Base-by-base conservation (phyloP, 35 echinoderm and acorn worm species). In the Anneissia japonica region DNA sequence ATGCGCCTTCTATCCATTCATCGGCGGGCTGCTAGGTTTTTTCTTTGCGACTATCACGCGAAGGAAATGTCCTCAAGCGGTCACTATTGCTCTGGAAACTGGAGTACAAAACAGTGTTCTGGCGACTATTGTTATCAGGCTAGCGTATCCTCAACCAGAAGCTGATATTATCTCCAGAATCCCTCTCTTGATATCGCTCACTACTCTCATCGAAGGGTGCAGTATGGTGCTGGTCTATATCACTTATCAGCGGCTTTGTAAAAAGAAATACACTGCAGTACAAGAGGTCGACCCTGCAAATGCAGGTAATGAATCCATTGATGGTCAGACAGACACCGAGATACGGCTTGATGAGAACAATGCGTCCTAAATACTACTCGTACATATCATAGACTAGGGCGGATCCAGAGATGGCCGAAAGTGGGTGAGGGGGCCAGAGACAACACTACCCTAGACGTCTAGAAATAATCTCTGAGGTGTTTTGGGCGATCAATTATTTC, bases 21-120 rank as follows among this genome's bases (percentile, higher is more conserved):
- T 93, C 5, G 91, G 91, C 17, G 81, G 36, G 0, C 85, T 85
- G 77, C 75, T 93, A 9, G 91, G 87, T 30, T 82, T 89, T 13
- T 81, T 82, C 0, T 9, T 93, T 28, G 39, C 87, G 21, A 46
- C 82, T 26, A 93, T 93, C 38, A 82, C 89, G n/a, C 87, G 73
- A 19, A 35, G 76, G 4, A 40, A 75, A 37, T n/a, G 73, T 4
- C 79, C 32, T 26, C 75, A 45, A 6, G 38, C 77, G 14, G 32
- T 90, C 31, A 90, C 92, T 4, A 90, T 94, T 31, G 83, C 87
- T 16, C 39, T 90, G 14, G 92, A 94, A 36, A 94, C 92, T 28
- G 92, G 92, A 33, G 88, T 94, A 0, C 92, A 94, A 39, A 94
- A 94, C 79, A 88, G 84, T 23, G 78, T 94, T 84, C 74, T 94